phyloP scores from a whole-genome alignment of 2,113 vertebrate species.

The Otocyon megalotis region DNA sequence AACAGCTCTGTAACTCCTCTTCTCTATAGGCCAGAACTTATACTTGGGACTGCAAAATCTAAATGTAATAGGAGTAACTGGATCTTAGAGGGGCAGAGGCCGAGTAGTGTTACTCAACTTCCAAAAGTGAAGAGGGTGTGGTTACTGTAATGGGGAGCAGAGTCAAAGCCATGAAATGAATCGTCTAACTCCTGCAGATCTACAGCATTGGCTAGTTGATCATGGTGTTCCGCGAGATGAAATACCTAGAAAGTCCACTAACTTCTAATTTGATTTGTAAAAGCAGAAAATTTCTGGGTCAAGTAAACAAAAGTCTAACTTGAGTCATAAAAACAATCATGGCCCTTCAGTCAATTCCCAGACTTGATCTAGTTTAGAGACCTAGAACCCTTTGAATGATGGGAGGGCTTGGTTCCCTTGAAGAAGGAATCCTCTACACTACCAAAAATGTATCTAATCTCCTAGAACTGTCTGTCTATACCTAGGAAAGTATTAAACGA shows the following conservation, averaged over 20 bases:
- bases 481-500: neutral
- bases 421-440: neutral
- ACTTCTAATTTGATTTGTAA: neutral
- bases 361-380: neutral
- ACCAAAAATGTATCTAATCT: no score
- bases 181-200: neutral
- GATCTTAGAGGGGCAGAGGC: no score
- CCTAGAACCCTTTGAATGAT: neutral
- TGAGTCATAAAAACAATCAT: neutral
- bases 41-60: neutral
- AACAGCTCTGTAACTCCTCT: neutral
- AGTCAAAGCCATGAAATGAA: neutral
- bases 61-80: neutral
- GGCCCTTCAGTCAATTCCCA: neutral
- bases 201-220: neutral
- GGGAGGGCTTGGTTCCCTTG: neutral
- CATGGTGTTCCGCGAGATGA: neutral
- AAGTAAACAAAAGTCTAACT: neutral
- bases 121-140: neutral
- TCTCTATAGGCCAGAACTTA: neutral
- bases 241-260: neutral
- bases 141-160: neutral
- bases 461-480: neutral
- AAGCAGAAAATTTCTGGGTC: neutral
- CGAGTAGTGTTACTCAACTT: neutral